Conservation (phyloP, 2,113 vertebrate genomes). For the Syrmaticus mikado region DNA sequence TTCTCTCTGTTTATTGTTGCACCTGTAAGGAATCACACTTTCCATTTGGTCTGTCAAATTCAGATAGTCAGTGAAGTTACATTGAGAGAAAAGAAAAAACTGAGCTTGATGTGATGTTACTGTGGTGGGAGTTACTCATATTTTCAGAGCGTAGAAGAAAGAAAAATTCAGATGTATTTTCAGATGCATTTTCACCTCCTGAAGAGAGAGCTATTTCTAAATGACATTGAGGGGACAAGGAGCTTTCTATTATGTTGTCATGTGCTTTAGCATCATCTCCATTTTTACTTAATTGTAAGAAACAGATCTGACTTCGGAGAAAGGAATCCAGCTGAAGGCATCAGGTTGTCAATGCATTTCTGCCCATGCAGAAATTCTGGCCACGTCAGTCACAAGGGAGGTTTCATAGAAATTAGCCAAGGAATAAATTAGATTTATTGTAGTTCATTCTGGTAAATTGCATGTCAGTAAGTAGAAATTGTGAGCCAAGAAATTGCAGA, state of each 20-base stretch:
- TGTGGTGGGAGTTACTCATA: neutral
- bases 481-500: neutral
- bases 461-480: neutral
- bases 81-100: neutral
- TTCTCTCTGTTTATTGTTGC: conserved; percentile 4
- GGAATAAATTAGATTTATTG: neutral
- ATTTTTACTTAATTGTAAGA: neutral
- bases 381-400: neutral
- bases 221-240: neutral
- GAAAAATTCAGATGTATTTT: neutral
- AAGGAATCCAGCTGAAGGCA: neutral
- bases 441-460: neutral
- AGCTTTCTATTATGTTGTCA: neutral
- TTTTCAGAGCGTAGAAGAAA: neutral
- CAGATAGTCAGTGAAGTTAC: neutral
- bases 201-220: neutral
- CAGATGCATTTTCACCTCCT: neutral
- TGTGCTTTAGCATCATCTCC: neutral
- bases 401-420: neutral
- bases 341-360: neutral
- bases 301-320: neutral
- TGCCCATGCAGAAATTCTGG: neutral
- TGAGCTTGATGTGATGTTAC: neutral
- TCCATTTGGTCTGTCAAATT: conserved; percentile 25
- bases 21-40: neutral